phyloP scores from a whole-genome alignment of 37 sponge, comb jelly and placozoan genomes.

The Agelas oroides region DNA sequence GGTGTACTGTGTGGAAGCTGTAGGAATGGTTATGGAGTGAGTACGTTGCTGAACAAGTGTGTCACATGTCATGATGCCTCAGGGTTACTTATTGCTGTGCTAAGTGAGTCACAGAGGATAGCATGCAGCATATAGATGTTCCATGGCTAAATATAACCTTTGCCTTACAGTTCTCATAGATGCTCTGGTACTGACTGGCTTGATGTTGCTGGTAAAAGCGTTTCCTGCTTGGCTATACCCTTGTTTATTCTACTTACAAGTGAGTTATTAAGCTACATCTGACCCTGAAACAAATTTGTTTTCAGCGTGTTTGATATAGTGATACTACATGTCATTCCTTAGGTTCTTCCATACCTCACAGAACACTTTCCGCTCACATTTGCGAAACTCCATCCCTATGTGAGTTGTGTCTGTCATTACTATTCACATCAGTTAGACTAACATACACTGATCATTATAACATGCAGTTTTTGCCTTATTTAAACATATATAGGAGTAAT shows the following conservation, averaged over 20 bases:
- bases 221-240: slow-evolving; percentile 48
- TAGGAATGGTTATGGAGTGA: slow-evolving; percentile 54
- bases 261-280: slow-evolving; percentile 5
- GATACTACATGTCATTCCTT: no score
- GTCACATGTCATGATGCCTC: slow-evolving; percentile 54
- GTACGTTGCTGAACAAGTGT: slow-evolving; percentile 64
- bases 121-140: no score
- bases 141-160: background rate
- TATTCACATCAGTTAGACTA: no score
- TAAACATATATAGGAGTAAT: no score
- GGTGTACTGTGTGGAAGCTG: slow-evolving; percentile 78
- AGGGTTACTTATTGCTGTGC: slow-evolving; percentile 33
- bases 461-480: no score
- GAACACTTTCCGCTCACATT: slow-evolving; percentile 63
- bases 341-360: slow-evolving; percentile 62
- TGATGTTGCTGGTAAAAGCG: slow-evolving; percentile 26
- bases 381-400: slow-evolving; percentile 50
- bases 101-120: slow-evolving; percentile 18
- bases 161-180: slow-evolving; percentile 15
- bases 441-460: no score
- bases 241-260: slow-evolving; percentile 72
- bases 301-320: no score
- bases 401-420: background rate
- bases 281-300: no score
- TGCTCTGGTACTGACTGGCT: background rate